A percentile compares a stretch with the other conserved stretches of the same genome.
Conservation (phyloP, 2,797 vertebrate genomes). For the Parauchenoglanis ngamensis region DNA sequence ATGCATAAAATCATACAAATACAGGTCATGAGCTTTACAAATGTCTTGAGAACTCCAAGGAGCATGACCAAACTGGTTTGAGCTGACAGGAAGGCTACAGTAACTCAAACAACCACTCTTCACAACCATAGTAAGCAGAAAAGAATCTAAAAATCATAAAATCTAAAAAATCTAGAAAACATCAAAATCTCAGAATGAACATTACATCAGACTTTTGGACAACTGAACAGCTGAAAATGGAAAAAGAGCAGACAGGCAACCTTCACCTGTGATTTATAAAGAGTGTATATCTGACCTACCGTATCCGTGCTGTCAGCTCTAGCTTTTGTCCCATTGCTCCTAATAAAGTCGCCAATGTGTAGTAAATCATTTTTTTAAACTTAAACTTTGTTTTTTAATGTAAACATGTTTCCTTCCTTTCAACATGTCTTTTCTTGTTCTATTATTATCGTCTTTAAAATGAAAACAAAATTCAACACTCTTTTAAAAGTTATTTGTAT, state of each 20-base stretch:
- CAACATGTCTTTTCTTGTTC: not conserved
- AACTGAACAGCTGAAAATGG: not conserved
- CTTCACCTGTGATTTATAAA: not conserved
- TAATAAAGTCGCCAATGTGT: not conserved
- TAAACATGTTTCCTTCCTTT: not conserved
- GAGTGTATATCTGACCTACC: not conserved
- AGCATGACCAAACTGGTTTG: not conserved
- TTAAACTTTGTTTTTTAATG: not conserved
- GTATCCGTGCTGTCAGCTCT: not conserved
- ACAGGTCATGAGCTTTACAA: too few relatives aligned
- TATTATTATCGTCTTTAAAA: not conserved
- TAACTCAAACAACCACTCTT: not conserved
- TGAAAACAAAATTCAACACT: not conserved
- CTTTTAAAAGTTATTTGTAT: conserved; percentile 25
- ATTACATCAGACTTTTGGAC: not conserved
- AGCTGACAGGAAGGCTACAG: not conserved
- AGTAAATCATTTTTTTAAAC: not conserved
- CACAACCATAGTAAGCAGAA: not conserved
- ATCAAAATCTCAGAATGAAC: not conserved
- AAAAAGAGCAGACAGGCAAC: not conserved
- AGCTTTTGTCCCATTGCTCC: not conserved
- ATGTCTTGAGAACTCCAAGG: not conserved
- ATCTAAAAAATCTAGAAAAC: too few relatives aligned
- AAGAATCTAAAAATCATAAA: not conserved
- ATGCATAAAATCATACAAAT: not conserved